Conservation (phyloP, 1,140 invertebrate genomes). For the Littorina saxatilis region DNA sequence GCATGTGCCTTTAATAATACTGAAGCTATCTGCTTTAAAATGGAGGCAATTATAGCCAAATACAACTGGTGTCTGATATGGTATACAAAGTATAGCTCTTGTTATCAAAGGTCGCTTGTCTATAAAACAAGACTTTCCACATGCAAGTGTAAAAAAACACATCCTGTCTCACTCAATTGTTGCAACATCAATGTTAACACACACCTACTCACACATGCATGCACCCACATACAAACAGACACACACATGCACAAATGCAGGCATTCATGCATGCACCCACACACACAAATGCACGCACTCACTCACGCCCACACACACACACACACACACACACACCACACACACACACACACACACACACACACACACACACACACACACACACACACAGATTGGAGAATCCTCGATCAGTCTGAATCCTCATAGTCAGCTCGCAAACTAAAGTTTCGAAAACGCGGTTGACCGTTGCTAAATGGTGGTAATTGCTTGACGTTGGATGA, state of each 20-base stretch:
- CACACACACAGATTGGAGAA: too few species aligned
- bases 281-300: background rate
- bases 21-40: too few species aligned
- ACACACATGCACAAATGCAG: background rate
- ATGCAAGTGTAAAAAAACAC: too few species aligned
- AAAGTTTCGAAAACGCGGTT: conserved; percentile 40
- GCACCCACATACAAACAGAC: background rate
- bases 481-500: background rate
- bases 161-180: too few species aligned
- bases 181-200: too few species aligned
- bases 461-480: background rate
- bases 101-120: too few species aligned
- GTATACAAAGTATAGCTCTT: too few species aligned
- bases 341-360: background rate
- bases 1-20: too few species aligned
- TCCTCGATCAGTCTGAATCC: conserved; percentile 3
- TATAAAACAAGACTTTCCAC: too few species aligned
- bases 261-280: background rate
- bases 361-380: conserved; percentile 3
- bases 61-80: too few species aligned
- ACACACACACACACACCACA: background rate
- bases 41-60: too few species aligned
- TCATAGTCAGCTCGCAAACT: conserved; percentile 37
- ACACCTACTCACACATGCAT: background rate
- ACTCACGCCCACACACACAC: conserved; percentile 3